Percentiles rank a stretch among this genome's conserved stretches.
These are phyloP conservation scores for Paramormyrops kingsleyae DNA, from an alignment of 2,113 vertebrate species.

Conservation along the genomic window DNA sequence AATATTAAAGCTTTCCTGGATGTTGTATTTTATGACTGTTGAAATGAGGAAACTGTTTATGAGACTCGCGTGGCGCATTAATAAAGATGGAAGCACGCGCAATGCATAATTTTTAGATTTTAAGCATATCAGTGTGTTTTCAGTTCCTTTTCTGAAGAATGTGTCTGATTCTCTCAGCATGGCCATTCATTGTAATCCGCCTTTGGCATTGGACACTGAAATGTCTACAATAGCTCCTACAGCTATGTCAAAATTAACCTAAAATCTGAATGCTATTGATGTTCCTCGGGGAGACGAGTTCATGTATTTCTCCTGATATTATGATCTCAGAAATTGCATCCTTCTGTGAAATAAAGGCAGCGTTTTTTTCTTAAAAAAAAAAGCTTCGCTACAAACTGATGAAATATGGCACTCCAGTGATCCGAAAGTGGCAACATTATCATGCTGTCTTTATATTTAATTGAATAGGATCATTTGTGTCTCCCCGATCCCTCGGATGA, in stretches of 20 bases:
- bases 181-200: not conserved
- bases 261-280: not conserved
- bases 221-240: not conserved
- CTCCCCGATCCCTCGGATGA: not conserved
- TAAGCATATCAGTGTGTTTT: not conserved
- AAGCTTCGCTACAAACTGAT: not conserved
- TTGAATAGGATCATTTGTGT: not conserved
- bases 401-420: slow-evolving; percentile 11
- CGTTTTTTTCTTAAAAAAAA: not conserved
- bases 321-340: slow-evolving; percentile 1
- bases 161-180: not conserved
- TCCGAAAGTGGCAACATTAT: slow-evolving; percentile 6
- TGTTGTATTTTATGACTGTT: slow-evolving; percentile 17
- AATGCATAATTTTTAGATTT: not conserved
- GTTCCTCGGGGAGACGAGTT: not conserved
- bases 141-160: not conserved
- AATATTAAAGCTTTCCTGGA: slow-evolving; percentile 24
- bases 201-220: not conserved
- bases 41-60: slow-evolving; percentile 9
- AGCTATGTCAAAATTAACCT: not conserved
- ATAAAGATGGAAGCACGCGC: not conserved
- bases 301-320: not conserved
- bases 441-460: slow-evolving; percentile 12
- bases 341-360: not conserved
- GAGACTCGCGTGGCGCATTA: not conserved